Evolutionary conservation across 35 echinoderm and acorn worm genomes (phyloP).

Genomic region (Chiridota heheva): DNA sequence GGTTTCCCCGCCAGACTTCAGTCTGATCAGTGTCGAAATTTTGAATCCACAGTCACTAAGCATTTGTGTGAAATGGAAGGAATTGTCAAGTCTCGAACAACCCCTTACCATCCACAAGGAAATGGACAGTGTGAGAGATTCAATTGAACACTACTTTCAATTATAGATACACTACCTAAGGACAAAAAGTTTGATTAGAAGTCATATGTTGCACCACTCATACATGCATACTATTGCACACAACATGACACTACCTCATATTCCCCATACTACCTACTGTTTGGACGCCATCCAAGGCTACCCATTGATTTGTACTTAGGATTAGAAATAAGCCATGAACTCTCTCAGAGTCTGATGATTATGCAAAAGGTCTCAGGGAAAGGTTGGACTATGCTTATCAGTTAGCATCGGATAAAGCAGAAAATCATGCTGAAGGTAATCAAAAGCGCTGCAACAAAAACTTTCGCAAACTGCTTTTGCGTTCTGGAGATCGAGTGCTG

Average conservation of each 20-base stretch:
- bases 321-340: background rate
- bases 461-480: background rate
- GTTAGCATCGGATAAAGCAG: background rate
- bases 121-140: conserved; percentile 51
- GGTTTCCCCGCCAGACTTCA: conserved; percentile 37
- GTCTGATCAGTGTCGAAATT: conserved; percentile 58
- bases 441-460: conserved; percentile 4
- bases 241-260: conserved; percentile 54
- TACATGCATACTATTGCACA: conserved; percentile 57
- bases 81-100: conserved; percentile 39
- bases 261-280: conserved; percentile 50
- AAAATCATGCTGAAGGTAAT: background rate
- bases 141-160: conserved; percentile 54
- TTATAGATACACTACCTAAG: conserved; percentile 41
- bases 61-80: conserved; percentile 25
- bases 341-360: background rate
- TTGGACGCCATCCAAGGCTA: conserved; percentile 40
- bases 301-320: conserved; percentile 46
- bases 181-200: conserved; percentile 53
- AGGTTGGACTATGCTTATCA: background rate
- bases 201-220: background rate
- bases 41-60: conserved; percentile 14
- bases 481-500: conserved; percentile 25
- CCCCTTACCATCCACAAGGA: conserved; percentile 63
- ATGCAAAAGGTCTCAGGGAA: background rate